phyloP scores from a whole-genome alignment of 1,140 invertebrate species.

The Brachystomella parvula region DNA sequence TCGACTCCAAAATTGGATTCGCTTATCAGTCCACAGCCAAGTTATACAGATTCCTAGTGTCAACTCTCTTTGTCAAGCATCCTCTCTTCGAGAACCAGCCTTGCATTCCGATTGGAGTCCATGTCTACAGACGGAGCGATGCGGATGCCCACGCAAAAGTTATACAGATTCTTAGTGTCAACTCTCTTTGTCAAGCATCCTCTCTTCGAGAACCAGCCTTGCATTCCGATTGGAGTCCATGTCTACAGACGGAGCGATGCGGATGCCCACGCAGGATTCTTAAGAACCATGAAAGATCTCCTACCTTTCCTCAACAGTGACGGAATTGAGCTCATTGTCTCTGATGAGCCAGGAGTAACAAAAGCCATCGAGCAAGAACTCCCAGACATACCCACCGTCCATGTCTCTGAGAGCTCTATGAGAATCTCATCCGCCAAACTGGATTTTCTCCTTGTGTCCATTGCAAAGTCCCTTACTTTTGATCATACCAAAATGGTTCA shows the following conservation, averaged over 20 bases:
- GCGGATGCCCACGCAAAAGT: not conserved
- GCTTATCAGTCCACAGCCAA: not conserved
- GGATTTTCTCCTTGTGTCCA: not conserved
- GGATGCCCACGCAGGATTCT: not conserved
- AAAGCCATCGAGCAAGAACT: not conserved
- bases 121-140: not conserved
- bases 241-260: not conserved
- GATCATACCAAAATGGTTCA: slow-evolving; percentile 6
- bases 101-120: not conserved
- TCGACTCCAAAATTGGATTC: not conserved
- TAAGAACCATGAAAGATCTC: slow-evolving; percentile 2
- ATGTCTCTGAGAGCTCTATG: not conserved
- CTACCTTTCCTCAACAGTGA: not conserved
- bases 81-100: slow-evolving; percentile 2
- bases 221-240: not conserved
- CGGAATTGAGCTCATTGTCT: not conserved
- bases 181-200: slow-evolving; percentile 6
- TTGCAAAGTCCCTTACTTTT: slow-evolving; percentile 2
- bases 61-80: slow-evolving; percentile 3
- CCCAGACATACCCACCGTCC: not conserved
- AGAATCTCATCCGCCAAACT: not conserved
- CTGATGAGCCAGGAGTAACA: not conserved
- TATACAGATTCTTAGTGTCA: not conserved
- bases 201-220: not conserved
- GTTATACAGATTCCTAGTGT: not conserved